These are phyloP conservation scores for Cantharis nigra DNA, from an alignment of 2,888 invertebrate species.

Conservation along the genomic window DNA sequence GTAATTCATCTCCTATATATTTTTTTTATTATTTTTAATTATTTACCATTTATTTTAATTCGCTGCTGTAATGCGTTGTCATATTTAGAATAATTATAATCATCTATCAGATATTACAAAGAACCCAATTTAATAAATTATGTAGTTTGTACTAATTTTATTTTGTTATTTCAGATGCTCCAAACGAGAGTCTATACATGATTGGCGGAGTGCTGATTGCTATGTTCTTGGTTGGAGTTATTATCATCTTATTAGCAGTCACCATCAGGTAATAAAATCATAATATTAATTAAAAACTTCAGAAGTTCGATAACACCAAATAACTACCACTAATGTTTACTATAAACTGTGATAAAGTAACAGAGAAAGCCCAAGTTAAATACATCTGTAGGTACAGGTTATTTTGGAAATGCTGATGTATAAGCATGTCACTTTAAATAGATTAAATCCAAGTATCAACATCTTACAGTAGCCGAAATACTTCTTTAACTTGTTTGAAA, in stretches of 20 bases:
- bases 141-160: not conserved
- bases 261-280: conserved; percentile 71
- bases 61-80: no score
- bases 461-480: not conserved
- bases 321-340: not conserved
- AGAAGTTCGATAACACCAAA: not conserved
- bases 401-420: not conserved
- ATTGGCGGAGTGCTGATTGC: conserved; percentile 83
- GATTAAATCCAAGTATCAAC: no score
- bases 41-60: no score
- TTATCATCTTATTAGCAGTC: conserved; percentile 79
- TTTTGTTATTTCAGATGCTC: conserved; percentile 73
- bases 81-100: not conserved
- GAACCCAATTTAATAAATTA: not conserved
- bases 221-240: conserved; percentile 79
- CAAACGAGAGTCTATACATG: conserved; percentile 82
- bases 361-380: not conserved
- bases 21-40: no score
- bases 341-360: not conserved
- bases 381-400: no score
- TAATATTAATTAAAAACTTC: not conserved
- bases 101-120: not conserved
- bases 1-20: no score
- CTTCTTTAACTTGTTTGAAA: not conserved
- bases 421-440: no score